Evolutionary conservation across 2,888 invertebrate genomes (phyloP).

Genomic region (Drosophila koepferae): DNA sequence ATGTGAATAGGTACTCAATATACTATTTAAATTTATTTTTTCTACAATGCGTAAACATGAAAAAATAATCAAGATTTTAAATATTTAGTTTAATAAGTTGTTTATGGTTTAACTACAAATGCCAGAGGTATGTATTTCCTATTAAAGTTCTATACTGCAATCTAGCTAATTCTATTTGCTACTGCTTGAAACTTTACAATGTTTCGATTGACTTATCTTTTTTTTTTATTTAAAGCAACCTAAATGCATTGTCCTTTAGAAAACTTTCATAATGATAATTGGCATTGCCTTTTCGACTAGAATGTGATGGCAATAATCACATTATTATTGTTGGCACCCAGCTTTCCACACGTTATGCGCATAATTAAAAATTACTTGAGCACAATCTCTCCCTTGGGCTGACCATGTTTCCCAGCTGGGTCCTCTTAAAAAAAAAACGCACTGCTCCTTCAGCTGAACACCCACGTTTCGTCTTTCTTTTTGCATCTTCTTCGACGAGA

Average conservation of each 20-base stretch:
- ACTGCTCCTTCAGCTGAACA: constrained; percentile 18
- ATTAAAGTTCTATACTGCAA: background rate
- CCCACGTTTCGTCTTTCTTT: constrained; percentile 5
- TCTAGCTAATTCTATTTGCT: background rate
- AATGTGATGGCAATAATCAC: constrained; percentile 59
- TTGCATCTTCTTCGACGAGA: constrained; percentile 72
- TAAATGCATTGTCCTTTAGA: constrained; percentile 7
- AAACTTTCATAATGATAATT: constrained; percentile 16
- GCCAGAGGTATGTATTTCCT: background rate
- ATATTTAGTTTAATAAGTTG: background rate
- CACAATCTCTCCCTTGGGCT: constrained; percentile 17
- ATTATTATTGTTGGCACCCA: constrained; percentile 57
- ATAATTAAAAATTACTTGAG: constrained; percentile 76
- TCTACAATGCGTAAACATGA: background rate
- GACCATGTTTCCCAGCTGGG: constrained; percentile 41
- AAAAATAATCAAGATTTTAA: background rate
- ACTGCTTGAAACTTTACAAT: constrained; percentile 6
- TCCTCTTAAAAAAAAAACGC: constrained; percentile 15
- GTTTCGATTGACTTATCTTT: background rate
- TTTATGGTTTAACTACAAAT: background rate
- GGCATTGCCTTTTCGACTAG: constrained; percentile 11
- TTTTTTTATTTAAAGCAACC: constrained; percentile 4
- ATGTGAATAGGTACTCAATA: background rate
- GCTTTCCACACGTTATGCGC: constrained; percentile 71
- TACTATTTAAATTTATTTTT: background rate